Evolutionary conservation across 2,113 vertebrate genomes (phyloP).

Genomic region (Zosterops lateralis): DNA sequence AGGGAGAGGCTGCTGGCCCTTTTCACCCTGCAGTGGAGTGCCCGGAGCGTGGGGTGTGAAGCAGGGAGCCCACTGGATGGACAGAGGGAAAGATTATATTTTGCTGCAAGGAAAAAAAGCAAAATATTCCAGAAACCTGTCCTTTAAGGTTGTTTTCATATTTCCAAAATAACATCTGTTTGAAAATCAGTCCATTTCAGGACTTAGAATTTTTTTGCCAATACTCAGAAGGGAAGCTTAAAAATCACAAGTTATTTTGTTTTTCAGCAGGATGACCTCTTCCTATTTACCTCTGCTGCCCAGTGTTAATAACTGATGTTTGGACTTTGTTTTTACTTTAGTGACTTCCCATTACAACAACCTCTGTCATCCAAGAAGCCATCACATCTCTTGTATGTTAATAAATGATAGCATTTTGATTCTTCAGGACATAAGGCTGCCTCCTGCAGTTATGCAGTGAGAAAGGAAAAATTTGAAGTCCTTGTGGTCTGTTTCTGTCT

Average conservation of each 20-base stretch:
- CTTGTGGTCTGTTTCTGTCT: not conserved
- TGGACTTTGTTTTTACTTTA: not conserved
- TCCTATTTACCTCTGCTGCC: not conserved
- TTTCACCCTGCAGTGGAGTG: accelerated
- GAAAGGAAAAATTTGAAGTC: not conserved
- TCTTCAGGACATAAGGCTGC: not conserved
- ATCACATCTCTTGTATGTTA: not conserved
- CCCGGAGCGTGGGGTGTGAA: not conserved
- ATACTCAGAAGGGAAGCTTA: not conserved
- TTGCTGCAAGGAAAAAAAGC: not conserved
- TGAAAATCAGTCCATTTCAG: not conserved
- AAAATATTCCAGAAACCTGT: not conserved
- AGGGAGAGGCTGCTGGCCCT: not conserved
- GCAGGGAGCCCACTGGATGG: not conserved
- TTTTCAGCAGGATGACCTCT: not conserved
- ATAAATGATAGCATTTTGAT: not conserved
- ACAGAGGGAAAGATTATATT: not conserved
- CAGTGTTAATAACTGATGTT: not conserved
- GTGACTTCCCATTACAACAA: not conserved
- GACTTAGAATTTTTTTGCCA: not conserved
- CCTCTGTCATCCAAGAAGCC: not conserved
- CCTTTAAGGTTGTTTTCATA: not conserved
- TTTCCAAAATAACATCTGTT: not conserved
- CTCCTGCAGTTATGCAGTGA: not conserved
- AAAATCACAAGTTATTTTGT: not conserved